phyloP scores from a whole-genome alignment of 2,113 vertebrate genomes.

The Tricholaema leucomelas region DNA sequence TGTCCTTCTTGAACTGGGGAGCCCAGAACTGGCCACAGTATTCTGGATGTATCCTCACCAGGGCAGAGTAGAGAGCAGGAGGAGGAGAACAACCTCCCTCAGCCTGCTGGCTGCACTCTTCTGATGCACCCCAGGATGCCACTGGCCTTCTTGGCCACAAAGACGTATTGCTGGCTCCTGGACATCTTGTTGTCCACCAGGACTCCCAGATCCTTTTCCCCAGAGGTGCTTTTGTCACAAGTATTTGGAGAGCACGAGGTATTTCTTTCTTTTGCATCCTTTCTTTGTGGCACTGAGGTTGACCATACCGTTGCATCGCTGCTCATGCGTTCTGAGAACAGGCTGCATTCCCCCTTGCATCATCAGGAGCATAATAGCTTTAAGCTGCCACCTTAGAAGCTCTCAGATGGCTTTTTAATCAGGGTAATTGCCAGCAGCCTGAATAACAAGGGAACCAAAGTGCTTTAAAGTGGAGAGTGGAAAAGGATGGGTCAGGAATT shows the following conservation, averaged over 20 bases:
- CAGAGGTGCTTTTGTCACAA: background rate
- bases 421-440: background rate
- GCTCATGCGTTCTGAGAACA: background rate
- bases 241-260: background rate
- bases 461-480: background rate
- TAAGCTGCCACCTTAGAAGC: background rate
- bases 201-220: too few relatives aligned
- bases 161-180: too few relatives aligned
- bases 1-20: too few relatives aligned
- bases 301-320: background rate
- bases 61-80: too few relatives aligned
- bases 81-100: too few relatives aligned
- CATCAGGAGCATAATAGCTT: background rate
- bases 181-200: too few relatives aligned
- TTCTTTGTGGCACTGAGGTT: background rate
- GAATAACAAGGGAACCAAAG: background rate
- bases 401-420: slow-evolving; percentile 39
- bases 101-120: too few relatives aligned
- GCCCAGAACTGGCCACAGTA: too few relatives aligned
- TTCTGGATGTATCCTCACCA: too few relatives aligned
- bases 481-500: background rate
- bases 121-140: too few relatives aligned
- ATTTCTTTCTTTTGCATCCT: background rate
- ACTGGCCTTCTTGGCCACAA: too few relatives aligned
- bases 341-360: background rate